Base-by-base conservation (phyloP, 1,140 invertebrate species). In the Drosophila tristis region DNA sequence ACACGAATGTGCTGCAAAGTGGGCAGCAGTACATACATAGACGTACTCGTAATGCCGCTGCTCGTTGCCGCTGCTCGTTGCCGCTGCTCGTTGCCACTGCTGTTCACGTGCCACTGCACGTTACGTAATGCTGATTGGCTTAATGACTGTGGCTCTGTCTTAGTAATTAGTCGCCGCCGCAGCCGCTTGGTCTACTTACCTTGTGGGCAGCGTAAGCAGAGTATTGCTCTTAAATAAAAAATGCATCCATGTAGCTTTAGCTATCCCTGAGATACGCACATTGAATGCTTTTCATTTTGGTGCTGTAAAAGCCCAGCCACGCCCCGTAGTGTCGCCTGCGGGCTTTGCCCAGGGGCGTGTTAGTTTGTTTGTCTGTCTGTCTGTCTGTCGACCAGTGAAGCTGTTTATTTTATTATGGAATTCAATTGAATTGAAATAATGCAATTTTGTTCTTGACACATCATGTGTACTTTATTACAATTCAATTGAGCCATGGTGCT, bases 321-420 rank as follows among this genome's bases (percentile, higher is more conserved):
- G 20, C 59, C 39, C 20, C 4, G 35, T 47, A 72, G 80, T 60
- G 75, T 75, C 11, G 58, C 45, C 35, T 48, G 29, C 44, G n/a
- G 31, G 8, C 31, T 4, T 31, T 9, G 31, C 31, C 23, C 23
- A 29, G 13, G 29, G 11, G 7, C 25, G 20, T 25, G 31, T 20
- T 9, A 4, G 53, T 44, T 51, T 71, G 23, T 42, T 25, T 51
- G 15, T 54, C 31, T 58, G 62, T 54, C n/a, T 64, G 73, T 73
- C 73, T 65, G 58, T 63, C 44, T 68, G 67, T 9, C 63, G 56
- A 47, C 50, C 74, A 20, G 39, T 53, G 61, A 53, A 57, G 44
- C 55, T 68, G 55, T 64, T 62, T 58, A 80, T 75, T 80, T 80
- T 76, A 80, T 80, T 80, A 76, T 29, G 2, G 26, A 76, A 80